Evolutionary conservation across 2,888 invertebrate species (phyloP), one percentile per base, ranked within the genome.

Genomic region (Hymenopus coronatus): DNA sequence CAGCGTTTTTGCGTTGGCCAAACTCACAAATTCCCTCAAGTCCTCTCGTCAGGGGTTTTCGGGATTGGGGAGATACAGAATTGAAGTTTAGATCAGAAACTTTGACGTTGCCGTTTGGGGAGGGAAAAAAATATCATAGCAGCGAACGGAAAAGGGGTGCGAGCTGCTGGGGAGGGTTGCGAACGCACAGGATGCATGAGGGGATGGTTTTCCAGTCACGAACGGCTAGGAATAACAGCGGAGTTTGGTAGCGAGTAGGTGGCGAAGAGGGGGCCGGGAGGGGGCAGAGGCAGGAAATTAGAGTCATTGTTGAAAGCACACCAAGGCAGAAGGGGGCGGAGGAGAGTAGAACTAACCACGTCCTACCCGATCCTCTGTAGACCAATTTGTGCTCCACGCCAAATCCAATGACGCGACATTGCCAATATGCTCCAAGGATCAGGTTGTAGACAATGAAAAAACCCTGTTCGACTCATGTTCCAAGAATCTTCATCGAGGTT

Each of bases 241-340:
- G 28, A 83, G 83, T 28, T 27, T 27, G 81, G 81, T 81, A 46
- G 46, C 46, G 27, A 70, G 86, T 70, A 86, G 86, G 81, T 70
- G 81, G n/a, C 3, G 83, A 83, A n/a, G 27, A 33, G 33, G 84
- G 28, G n/a, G 33, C 6, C 15, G 82, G 25, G 30, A 82, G 15
- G 33, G 87, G 15, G 87, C 82, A 82, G 30, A 82, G 70, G 81
- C 86, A 87, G 87, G 82, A 87, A 87, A 87, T 87, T 87, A 87
- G 25, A 87, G 87, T 87, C 82, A 87, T 82, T 87, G 87, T 87
- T 82, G 82, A 87, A 87, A 82, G 81, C 54, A 70, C 54, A 70
- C 54, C 54, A 70, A 15, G 33, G 25, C 30, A 82, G 82, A 33
- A 40, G 81, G 86, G 70, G 70, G 81, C 81, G 81, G 28, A 70